phyloP scores from a whole-genome alignment of 2,113 vertebrate species.

The Ramphastos sulfuratus region DNA sequence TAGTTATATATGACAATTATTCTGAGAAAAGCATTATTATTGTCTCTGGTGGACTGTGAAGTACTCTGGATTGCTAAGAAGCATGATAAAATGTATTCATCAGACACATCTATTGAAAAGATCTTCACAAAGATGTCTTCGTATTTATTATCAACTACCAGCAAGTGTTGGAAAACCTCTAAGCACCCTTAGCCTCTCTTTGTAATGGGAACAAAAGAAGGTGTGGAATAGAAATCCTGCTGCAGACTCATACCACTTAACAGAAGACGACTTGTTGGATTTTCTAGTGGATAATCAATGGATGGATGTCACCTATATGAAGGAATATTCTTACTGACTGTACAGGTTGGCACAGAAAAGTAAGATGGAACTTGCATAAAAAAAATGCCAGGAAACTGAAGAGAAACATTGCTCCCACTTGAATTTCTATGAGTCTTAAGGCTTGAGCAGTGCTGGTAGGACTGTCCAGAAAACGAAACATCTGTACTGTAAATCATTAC shows the following conservation, averaged over 20 bases:
- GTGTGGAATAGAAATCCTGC: not conserved
- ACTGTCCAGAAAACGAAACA: not conserved
- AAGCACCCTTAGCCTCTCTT: not conserved
- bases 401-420: not conserved
- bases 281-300: not conserved
- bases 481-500: not conserved
- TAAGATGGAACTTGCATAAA: not conserved
- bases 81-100: not conserved
- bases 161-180: not conserved
- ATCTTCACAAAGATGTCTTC: not conserved
- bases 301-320: not conserved
- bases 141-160: not conserved
- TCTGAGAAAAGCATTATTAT: not conserved
- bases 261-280: not conserved
- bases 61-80: not conserved
- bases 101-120: not conserved
- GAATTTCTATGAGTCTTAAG: not conserved
- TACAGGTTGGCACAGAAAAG: rapidly evolving
- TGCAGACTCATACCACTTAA: not conserved
- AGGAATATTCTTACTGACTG: not conserved
- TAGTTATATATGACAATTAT: not conserved
- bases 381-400: not conserved
- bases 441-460: not conserved
- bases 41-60: not conserved
- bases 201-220: not conserved